Conservation (phyloP, 2,888 invertebrate genomes). For the Lathronympha strigana region DNA sequence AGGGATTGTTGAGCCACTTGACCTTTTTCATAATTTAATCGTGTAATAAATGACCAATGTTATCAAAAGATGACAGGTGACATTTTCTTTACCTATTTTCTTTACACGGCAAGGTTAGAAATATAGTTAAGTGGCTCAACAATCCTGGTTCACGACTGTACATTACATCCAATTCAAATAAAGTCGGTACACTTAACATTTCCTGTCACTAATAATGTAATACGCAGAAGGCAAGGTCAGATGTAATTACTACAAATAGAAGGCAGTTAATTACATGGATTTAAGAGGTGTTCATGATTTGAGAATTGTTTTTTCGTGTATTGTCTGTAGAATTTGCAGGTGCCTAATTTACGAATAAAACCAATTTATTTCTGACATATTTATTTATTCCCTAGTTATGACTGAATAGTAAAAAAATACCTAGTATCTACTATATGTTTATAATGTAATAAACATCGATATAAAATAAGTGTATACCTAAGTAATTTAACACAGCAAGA, state of each 20-base stretch:
- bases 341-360: neutral
- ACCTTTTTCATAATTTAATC: too few relatives aligned
- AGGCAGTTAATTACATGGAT: conserved; percentile 25
- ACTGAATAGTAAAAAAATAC: neutral
- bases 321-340: neutral
- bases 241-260: conserved; percentile 41
- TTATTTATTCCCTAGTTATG: too few relatives aligned
- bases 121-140: too few relatives aligned
- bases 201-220: conserved; percentile 51
- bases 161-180: conserved; percentile 17
- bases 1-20: too few relatives aligned
- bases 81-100: too few relatives aligned
- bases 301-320: neutral
- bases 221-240: conserved; percentile 49
- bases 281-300: conserved; percentile 23
- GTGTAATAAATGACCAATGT: too few relatives aligned
- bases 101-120: too few relatives aligned
- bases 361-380: neutral
- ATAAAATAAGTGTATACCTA: neutral
- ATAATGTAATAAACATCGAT: too few relatives aligned
- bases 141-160: neutral
- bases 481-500: neutral
- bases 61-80: too few relatives aligned
- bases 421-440: too few relatives aligned
- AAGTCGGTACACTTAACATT: conserved; percentile 45